These are phyloP conservation scores for Rhinoderma darwinii DNA, from an alignment of 2,113 vertebrate genomes.

Conservation along the genomic window DNA sequence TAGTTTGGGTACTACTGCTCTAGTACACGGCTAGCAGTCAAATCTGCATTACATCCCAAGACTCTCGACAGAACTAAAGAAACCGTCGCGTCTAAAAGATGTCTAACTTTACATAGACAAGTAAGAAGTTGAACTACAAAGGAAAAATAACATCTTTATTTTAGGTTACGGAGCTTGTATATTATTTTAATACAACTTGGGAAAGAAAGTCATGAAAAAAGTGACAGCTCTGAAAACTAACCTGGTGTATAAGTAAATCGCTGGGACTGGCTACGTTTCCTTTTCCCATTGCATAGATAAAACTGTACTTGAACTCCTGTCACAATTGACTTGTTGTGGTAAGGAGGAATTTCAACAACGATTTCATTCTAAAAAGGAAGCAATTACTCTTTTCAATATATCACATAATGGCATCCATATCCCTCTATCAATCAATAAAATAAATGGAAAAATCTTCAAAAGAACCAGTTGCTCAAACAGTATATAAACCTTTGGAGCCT, in stretches of 20 bases:
- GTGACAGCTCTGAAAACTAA: conserved; percentile 62
- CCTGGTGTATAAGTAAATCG: conserved; percentile 97
- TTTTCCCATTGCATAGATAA: conserved; percentile 97
- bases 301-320: conserved; percentile 95
- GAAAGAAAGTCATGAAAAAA: not conserved
- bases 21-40: too few species aligned
- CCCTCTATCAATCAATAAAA: not conserved
- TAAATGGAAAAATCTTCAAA: not conserved
- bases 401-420: too few species aligned
- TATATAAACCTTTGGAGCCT: too few species aligned
- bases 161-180: too few species aligned
- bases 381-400: not conserved
- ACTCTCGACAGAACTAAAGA: too few species aligned
- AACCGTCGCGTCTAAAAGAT: too few species aligned
- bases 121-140: too few species aligned
- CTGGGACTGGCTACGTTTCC: conserved; percentile 98
- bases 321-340: conserved; percentile 92
- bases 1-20: too few species aligned
- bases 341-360: conserved; percentile 92
- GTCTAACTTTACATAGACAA: too few species aligned
- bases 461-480: not conserved
- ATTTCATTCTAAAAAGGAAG: conserved; percentile 82
- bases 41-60: too few species aligned
- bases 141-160: too few species aligned
- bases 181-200: too few species aligned